A percentile compares a stretch with the other conserved stretches of the same genome.
phyloP scores from a whole-genome alignment of 2,113 vertebrate genomes.

The Daubentonia madagascariensis region DNA sequence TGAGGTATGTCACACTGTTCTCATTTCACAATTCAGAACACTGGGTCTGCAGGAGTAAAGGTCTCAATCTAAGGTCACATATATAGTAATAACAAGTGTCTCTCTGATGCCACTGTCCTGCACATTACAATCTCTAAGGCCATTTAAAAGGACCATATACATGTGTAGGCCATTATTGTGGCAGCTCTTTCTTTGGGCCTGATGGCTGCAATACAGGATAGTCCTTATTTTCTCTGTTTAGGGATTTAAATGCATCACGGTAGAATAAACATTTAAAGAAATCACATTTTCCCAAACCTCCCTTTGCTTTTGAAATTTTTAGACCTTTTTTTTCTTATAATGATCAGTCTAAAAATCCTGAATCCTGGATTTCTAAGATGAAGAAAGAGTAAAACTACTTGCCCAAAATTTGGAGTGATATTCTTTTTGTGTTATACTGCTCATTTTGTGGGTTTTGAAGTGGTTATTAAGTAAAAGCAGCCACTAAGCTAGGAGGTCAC shows the following conservation, averaged over 20 bases:
- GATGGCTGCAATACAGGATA: background rate
- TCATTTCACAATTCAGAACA: background rate
- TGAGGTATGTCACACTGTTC: background rate
- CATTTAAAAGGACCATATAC: background rate
- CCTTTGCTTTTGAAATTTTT: slow-evolving; percentile 16
- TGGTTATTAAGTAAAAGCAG: slow-evolving; percentile 12
- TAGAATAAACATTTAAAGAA: background rate
- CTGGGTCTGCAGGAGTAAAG: background rate
- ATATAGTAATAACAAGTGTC: background rate
- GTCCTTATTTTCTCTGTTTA: background rate
- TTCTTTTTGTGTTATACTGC: background rate
- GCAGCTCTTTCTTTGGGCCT: background rate
- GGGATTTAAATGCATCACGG: background rate
- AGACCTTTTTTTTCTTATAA: background rate
- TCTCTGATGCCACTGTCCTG: background rate
- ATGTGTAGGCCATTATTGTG: background rate
- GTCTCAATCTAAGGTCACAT: background rate
- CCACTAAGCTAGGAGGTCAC: background rate
- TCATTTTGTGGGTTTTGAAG: slow-evolving; percentile 11
- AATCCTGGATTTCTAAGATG: background rate
- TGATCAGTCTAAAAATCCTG: background rate
- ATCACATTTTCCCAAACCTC: background rate
- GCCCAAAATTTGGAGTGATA: background rate
- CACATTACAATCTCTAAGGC: background rate
- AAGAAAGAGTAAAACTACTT: background rate